phyloP scores from a whole-genome alignment of 2,888 invertebrate genomes.

The Philhelius pedissequus region DNA sequence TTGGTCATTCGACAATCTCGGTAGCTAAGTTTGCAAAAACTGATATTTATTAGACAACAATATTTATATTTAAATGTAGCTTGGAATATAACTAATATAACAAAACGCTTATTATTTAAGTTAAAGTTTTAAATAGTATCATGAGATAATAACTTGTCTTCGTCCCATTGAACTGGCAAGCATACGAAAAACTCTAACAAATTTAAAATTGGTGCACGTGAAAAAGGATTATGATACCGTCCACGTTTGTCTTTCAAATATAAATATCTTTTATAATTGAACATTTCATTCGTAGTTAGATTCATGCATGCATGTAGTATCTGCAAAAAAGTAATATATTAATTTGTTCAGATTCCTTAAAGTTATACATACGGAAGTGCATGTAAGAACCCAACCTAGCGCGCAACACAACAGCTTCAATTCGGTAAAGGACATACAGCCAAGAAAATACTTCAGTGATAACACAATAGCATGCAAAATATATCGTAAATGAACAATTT shows the following conservation, averaged over 20 bases:
- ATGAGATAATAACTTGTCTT: slow-evolving; percentile 85
- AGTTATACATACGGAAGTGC: slow-evolving; percentile 87
- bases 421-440: slow-evolving; percentile 89
- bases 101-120: not conserved
- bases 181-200: slow-evolving; percentile 94
- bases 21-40: too few species aligned
- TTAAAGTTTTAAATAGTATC: slow-evolving; percentile 80
- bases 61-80: not conserved
- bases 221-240: slow-evolving; percentile 93
- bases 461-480: slow-evolving; percentile 92
- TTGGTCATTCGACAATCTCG: too few species aligned
- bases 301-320: slow-evolving; percentile 95
- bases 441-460: slow-evolving; percentile 91
- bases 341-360: not conserved
- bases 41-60: too few species aligned
- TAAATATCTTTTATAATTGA: slow-evolving; percentile 94
- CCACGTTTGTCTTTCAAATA: slow-evolving; percentile 93
- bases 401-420: slow-evolving; percentile 92
- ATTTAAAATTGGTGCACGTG: slow-evolving; percentile 92
- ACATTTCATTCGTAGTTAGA: slow-evolving; percentile 96
- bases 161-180: slow-evolving; percentile 88
- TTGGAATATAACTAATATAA: not conserved
- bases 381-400: slow-evolving; percentile 91
- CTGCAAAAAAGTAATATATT: slow-evolving; percentile 80
- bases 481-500: slow-evolving; percentile 92